Base-by-base conservation (phyloP, 2,797 vertebrate genomes). In the Aldrovandia affinis region DNA sequence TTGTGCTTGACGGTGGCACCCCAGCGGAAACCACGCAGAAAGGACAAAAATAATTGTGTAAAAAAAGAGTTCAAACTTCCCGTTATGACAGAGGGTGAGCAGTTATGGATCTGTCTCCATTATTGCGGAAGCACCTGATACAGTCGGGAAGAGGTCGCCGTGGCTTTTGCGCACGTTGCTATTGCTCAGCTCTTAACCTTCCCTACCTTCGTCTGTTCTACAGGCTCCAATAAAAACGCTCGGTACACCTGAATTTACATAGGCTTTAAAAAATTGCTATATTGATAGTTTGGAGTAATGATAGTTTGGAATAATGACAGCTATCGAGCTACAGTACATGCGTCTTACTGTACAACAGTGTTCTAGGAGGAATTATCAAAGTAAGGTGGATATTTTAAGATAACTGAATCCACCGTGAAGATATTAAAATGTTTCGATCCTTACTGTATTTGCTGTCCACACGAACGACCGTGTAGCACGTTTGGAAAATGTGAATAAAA, bases 81-180 rank as follows among this genome's bases (percentile, higher is more conserved):
- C 92, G 92, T 89, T 65, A 85, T 86, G 91, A 93, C 92, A 88
- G 91, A 93, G 95, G 95, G 95, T 94, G 95, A 95, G 92, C 93
- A 92, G 84, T 86, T n/a, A 86, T 25, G 88, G 91, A 63, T 92
- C 93, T n/a, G 73, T 77, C 39, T 77, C 91, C 91, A 92, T 94
- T 73, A 61, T 52, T 80, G 78, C 30, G 68, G 80, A 82, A 85
- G 80, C 57, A 63, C 73, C 44, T 28, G 55, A 57, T 14, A n/a
- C 68, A 77, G 42, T 42, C 15, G 28, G 61, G 52, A 78, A 81
- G 44, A 63, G 80, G 70, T 52, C 36, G 20, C 42, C 28, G 25
- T 30, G 70, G 68, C 54, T 85, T 47, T 25, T 36, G 73, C 70
- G 20, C 73, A 28, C 50, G 82, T 28, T 30, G 44, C 73, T 82